Conservation (phyloP, 2,113 vertebrate genomes). For the Mastomys coucha region DNA sequence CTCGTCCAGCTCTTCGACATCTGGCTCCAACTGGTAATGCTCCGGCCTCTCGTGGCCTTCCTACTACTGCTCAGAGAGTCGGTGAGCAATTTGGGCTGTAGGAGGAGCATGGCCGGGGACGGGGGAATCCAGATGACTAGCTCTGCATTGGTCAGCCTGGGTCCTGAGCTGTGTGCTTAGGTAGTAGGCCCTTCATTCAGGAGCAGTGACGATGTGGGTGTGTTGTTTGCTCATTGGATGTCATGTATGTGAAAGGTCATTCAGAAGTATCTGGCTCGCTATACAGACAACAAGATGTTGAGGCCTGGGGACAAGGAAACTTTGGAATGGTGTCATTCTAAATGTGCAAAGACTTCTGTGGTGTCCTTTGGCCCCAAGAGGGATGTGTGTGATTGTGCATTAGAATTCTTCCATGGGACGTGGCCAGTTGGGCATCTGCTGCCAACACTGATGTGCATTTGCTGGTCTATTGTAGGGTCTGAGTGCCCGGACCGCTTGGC, state of each 20-base stretch:
- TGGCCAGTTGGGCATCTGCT: constrained; percentile 75
- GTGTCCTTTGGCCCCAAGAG: constrained; percentile 25
- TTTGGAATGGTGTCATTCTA: not conserved
- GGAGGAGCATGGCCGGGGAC: constrained; percentile 66
- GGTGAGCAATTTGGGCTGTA: constrained; percentile 87
- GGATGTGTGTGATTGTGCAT: constrained; percentile 60
- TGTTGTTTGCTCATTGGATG: constrained; percentile 14
- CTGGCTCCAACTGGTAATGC: constrained; percentile 90
- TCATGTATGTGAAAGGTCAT: not conserved
- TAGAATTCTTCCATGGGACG: constrained; percentile 78
- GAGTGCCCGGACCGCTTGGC: constrained; percentile 83
- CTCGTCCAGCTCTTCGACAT: constrained; percentile 94
- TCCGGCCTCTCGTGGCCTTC: constrained; percentile 93
- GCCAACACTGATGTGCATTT: constrained; percentile 83
- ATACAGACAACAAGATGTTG: constrained; percentile 6
- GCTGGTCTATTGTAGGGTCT: constrained; percentile 85
- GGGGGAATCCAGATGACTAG: constrained; percentile 67
- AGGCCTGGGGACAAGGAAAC: not conserved
- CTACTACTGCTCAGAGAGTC: constrained; percentile 91
- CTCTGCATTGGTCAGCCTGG: constrained; percentile 55
- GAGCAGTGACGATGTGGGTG: not conserved
- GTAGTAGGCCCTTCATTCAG: constrained; percentile 13
- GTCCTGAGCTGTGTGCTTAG: constrained; percentile 46
- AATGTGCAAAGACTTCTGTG: constrained; percentile 49
- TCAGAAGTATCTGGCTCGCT: constrained; percentile 13